Evolutionary conservation across 2,797 vertebrate species (phyloP).

Genomic region (Halcyon badia): DNA sequence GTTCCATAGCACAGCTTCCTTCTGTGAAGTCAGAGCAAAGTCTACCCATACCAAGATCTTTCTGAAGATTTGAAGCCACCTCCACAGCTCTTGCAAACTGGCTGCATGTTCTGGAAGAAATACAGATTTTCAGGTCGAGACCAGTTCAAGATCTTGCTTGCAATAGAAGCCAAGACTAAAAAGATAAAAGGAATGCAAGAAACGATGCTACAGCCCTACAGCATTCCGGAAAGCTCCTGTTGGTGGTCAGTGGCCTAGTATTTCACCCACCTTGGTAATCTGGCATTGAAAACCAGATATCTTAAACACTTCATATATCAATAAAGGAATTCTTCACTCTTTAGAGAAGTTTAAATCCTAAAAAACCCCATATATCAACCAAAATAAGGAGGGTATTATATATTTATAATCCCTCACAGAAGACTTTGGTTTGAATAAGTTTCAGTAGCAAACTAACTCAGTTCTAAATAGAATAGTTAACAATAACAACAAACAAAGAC

Average conservation of each 20-base stretch:
- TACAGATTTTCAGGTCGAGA: not conserved
- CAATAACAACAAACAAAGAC: not conserved
- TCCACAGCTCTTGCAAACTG: not conserved
- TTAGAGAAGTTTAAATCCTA: not conserved
- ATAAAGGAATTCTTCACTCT: not conserved
- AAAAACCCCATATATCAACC: not conserved
- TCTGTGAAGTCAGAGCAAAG: not conserved
- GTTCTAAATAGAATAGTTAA: not conserved
- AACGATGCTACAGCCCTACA: not conserved
- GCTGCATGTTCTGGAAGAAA: not conserved
- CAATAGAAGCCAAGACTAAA: not conserved
- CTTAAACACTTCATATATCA: not conserved
- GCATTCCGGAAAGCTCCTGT: not conserved
- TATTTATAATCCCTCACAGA: not conserved
- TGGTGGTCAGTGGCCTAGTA: not conserved
- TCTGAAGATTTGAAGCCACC: conserved; percentile 5
- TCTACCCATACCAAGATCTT: not conserved
- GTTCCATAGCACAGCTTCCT: conserved; percentile 10
- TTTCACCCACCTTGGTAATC: not conserved
- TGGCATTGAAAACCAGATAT: not conserved
- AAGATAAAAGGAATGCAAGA: not conserved
- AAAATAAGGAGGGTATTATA: not conserved
- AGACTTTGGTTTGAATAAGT: not conserved
- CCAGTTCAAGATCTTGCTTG: not conserved
- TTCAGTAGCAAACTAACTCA: not conserved